Percentiles rank a stretch among this genome's conserved stretches.
These are phyloP conservation scores for Xenopus laevis DNA, from an alignment of 2,113 vertebrate genomes.

Conservation along the genomic window DNA sequence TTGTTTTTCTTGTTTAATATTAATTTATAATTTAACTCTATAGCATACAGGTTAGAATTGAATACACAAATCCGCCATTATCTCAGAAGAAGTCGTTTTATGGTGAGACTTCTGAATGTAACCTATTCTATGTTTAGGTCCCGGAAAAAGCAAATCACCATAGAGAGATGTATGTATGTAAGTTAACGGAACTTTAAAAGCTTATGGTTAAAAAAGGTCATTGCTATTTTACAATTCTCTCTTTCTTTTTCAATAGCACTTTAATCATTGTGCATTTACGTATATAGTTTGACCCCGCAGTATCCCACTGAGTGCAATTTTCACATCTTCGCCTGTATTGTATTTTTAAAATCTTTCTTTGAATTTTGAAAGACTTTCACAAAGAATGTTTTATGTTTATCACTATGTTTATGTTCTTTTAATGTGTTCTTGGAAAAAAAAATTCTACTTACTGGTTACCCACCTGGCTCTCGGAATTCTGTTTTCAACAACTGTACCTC, in stretches of 20 bases:
- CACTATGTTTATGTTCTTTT: too few relatives aligned
- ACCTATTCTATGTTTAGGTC: constrained; percentile 39
- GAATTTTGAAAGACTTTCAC: too few relatives aligned
- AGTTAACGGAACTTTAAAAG: constrained; percentile 49
- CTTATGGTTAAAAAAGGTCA: constrained; percentile 49
- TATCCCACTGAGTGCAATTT: neutral
- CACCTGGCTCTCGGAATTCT: too few relatives aligned
- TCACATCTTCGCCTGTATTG: neutral
- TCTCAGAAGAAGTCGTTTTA: constrained; percentile 57
- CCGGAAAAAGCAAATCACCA: constrained; percentile 56
- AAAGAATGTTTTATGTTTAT: too few relatives aligned
- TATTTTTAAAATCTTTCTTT: too few relatives aligned
- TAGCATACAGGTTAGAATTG: constrained; percentile 52
- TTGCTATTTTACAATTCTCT: constrained; percentile 39
- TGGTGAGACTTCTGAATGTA: constrained; percentile 51
- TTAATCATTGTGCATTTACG: constrained; percentile 32
- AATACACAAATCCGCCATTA: constrained; percentile 56
- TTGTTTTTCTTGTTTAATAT: too few relatives aligned
- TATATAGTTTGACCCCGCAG: neutral
- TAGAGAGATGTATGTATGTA: constrained; percentile 54
- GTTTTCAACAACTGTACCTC: too few relatives aligned
- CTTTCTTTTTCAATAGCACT: neutral
- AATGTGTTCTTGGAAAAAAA: too few relatives aligned
- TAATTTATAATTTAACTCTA: too few relatives aligned
- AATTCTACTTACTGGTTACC: too few relatives aligned